These are phyloP conservation scores for Philypnodon macrostomus DNA, from an alignment of 2,797 vertebrate genomes.

Conservation along the genomic window DNA sequence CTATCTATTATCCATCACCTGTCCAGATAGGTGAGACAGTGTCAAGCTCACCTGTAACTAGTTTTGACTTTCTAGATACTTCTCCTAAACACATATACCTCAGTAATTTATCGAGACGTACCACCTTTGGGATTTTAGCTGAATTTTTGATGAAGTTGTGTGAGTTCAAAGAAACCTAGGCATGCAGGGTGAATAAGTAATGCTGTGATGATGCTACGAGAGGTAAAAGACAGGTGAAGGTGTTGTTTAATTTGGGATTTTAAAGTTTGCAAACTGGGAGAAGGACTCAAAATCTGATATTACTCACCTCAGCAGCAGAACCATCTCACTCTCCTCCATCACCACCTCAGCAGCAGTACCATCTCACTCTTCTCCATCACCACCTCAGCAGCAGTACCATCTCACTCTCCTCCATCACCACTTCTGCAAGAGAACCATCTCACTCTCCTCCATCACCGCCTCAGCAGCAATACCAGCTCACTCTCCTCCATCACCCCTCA, in stretches of 20 bases:
- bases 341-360: too few species aligned
- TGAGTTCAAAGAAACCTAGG: slow-evolving; percentile 11
- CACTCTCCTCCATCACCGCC: too few species aligned
- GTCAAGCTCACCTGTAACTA: not conserved
- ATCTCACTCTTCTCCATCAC: too few species aligned
- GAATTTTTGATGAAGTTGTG: slow-evolving; percentile 19
- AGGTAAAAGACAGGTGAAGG: slow-evolving; percentile 2
- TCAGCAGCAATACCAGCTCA: too few species aligned
- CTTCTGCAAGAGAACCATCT: too few species aligned
- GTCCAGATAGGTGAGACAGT: not conserved
- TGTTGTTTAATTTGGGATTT: not conserved
- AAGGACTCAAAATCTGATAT: too few species aligned
- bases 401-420: too few species aligned
- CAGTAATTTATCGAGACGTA: slow-evolving; percentile 3
- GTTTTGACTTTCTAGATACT: not conserved
- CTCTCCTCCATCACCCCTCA: too few species aligned
- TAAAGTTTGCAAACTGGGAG: too few species aligned
- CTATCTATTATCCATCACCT: slow-evolving; percentile 1
- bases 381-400: too few species aligned
- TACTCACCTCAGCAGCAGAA: too few species aligned
- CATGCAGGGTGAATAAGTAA: slow-evolving; percentile 16
- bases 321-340: too few species aligned
- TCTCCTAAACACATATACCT: not conserved
- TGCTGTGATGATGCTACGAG: not conserved
- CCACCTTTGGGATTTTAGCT: slow-evolving; percentile 2